Evolutionary conservation across 2,797 vertebrate genomes (phyloP), one percentile per base, ranked within the genome.

Genomic region (Cuculus canorus): DNA sequence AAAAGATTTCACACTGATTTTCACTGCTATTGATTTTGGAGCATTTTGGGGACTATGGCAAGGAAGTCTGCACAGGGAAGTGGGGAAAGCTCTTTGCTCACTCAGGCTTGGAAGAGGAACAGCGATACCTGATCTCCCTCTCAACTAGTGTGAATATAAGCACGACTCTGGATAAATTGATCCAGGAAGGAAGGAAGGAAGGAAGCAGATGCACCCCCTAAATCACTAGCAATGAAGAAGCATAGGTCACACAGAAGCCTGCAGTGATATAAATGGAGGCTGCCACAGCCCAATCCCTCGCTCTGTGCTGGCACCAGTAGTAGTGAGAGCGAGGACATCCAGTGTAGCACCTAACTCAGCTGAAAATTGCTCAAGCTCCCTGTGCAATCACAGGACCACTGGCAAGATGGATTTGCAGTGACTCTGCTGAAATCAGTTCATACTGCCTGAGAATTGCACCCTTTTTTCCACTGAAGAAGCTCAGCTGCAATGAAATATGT

Each of bases 321-420:
- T 6, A 68, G 13, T 11, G 21, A 59, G 12, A 86, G 50, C 1
- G 2, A 83, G 17, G 16, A 37, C 7, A 71, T 1, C 18, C 68
- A 77, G 70, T 10, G 30, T 61, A 80, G 60, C 53, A 45, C 2
- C 11, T 24, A 66, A 5, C 2, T 5, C 68, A 65, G 32, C 17
- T 79, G 61, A 61, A 48, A 92, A 82, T 27, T 50, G 18, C 21
- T 76, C 24, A 52, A 39, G 35, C 17, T 80, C 33, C 47, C 57
- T 35, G n/a, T 18, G 64, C 32, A 30, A 13, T 19, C 33, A 63
- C 60, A 70, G 54, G 11, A 69, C 41, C 27, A 65, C 13, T 0
- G 0, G 24, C 28, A 47, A 48, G 60, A 61, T 0, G 0, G 35
- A 45, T 45, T 32, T 76, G 68, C 60, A 82, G 43, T 28, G 70